Evolutionary conservation across 2,888 invertebrate species (phyloP), one percentile per base, ranked within the genome.

Genomic region (Coelinius sp.): DNA sequence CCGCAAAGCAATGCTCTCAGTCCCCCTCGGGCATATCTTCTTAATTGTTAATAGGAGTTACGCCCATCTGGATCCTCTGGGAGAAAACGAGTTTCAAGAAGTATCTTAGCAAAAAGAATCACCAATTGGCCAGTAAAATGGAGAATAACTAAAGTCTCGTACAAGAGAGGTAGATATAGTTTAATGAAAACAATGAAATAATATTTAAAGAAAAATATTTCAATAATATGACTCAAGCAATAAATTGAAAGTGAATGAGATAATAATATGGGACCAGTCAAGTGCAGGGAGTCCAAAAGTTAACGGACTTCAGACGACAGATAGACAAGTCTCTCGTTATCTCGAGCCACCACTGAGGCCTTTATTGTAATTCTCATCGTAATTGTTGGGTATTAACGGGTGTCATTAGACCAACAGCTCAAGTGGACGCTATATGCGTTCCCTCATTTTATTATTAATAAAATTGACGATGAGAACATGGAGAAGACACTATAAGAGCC

Each of bases 1-100:
- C 38, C 63, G 63, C 63, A 35, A 63, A 63, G 41, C n/a, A 41
- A 35, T 35, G 31, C 35, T 31, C 27, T 20, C 17, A 31, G 31
- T 59, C 63, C 63, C 63, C 41, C 35, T 52, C 14, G 66, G 73
- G 67, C 77, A 71, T 75, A 75, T 81, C 77, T 73, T 78, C 78
- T 82, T 82, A 80, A 81, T 81, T 81, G 78, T 79, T 80, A 78
- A 80, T 77, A 77, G 76, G 78, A 78, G 76, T 78, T 76, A 76
- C 79, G 78, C 75, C 78, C 76, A 73, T 76, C 75, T 70, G 71
- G 72, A 44, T 20, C 66, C 59, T 31, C 44, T 6, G 65, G 38
- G 53, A 63, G 53, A 46, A 73, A 80, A 80, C 79, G 76, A 73
- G 79, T 80, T 79, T 75, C 62, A 63, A 63, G 38, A 52, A 49